Evolutionary conservation across 2,113 vertebrate species (phyloP), one percentile per base, ranked within the genome.

Genomic region (Lathamus discolor): DNA sequence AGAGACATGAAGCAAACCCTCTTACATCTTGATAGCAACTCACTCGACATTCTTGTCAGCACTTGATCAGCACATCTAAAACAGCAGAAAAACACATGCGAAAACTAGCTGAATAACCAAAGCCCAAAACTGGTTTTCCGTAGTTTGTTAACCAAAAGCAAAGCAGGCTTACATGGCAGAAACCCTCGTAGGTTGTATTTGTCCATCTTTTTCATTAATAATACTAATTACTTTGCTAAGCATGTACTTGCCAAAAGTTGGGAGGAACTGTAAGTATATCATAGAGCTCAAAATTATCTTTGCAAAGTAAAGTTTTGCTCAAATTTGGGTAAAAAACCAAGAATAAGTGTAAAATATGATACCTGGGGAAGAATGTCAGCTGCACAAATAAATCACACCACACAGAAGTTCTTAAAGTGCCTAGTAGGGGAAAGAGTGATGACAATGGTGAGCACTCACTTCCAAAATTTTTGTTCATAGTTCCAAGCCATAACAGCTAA

Each of bases 51-150:
- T 67, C n/a, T 63, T 11, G 57, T 31, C 31, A 70, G 31, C 9
- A 24, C 10, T 23, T 23, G 5, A 62, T 0, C 0, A 70, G 10
- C 24, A 37, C 20, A 63, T 10, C 24, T 37, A 44, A 85, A 70
- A 13, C 8, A 11, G 6, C 29, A 70, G 61, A 27, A 31, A 76
- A 6, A 2, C 2, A 43, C 15, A 0, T 41, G 25, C 2, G 79
- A 90, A 74, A 51, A 4, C 7, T 75, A 51, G 1, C 51, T 68
- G 22, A 79, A 76, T 68, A 72, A 43, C 11, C 7, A 20, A 3
- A 81, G 7, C 13, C 14, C 57, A 7, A 44, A 81, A 5, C 6
- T 29, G 55, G 8, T 33, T 90, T 82, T 85, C 54, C 20, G 35
- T 6, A 7, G 25, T 68, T 55, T 80, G 7, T 16, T 48, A 54